Conservation (phyloP, 2,797 vertebrate species). For the Oreonectes daqikongensis region DNA sequence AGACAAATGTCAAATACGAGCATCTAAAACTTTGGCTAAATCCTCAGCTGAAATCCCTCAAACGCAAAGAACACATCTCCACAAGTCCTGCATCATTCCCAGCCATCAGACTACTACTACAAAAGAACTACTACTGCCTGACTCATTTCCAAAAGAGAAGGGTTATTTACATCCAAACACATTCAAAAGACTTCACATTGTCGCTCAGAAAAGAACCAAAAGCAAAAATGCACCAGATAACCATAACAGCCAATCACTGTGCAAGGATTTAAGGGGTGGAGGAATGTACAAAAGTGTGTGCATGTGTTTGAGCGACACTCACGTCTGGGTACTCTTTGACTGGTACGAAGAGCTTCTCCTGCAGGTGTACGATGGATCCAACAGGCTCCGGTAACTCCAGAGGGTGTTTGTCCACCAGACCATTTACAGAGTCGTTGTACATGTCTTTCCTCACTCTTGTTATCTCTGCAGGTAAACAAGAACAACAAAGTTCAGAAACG, state of each 20-base stretch:
- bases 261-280: not conserved
- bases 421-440: slow-evolving; percentile 83
- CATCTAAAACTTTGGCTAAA: slow-evolving; percentile 8
- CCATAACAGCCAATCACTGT: slow-evolving; percentile 10
- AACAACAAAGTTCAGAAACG: slow-evolving; percentile 37
- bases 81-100: slow-evolving; percentile 1
- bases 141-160: not conserved
- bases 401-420: slow-evolving; percentile 81
- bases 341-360: slow-evolving; percentile 86
- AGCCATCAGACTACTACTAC: not conserved
- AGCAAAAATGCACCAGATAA: slow-evolving; percentile 2
- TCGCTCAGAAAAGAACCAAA: not conserved
- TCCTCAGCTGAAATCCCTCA: not conserved
- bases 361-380: slow-evolving; percentile 81
- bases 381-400: slow-evolving; percentile 80
- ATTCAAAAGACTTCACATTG: not conserved
- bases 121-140: not conserved
- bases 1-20: slow-evolving; percentile 31
- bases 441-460: slow-evolving; percentile 87
- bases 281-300: not conserved
- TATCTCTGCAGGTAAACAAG: slow-evolving; percentile 74
- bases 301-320: slow-evolving; percentile 66
- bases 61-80: not conserved
- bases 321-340: slow-evolving; percentile 86
- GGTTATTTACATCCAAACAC: not conserved